Percentiles rank a stretch among this genome's conserved stretches.
Evolutionary conservation across 2,888 invertebrate species (phyloP).

Genomic region (Liodrosophila aerea): DNA sequence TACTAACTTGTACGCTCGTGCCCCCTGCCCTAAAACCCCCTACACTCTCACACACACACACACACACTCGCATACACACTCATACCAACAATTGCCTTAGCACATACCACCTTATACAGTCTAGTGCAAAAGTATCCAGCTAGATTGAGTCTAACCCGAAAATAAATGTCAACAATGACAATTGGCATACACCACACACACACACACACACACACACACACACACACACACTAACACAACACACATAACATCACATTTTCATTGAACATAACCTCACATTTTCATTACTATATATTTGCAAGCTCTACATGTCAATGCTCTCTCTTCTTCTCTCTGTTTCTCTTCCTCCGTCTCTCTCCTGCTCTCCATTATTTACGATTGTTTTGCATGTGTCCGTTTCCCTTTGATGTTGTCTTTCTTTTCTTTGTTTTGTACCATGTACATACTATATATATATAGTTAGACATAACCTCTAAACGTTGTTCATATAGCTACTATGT

Average conservation of each 20-base stretch:
- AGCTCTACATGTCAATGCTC: slow-evolving; percentile 46
- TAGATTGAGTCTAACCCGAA: slow-evolving; percentile 61
- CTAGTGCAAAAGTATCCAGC: slow-evolving; percentile 56
- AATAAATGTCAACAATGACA: slow-evolving; percentile 16
- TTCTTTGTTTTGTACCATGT: slow-evolving; percentile 18
- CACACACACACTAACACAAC: too few relatives aligned
- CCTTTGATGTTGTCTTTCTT: slow-evolving; percentile 49
- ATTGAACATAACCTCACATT: slow-evolving; percentile 36
- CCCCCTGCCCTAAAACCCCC: slow-evolving; percentile 22
- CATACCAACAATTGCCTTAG: slow-evolving; percentile 40
- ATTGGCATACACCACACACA: slow-evolving; percentile 46
- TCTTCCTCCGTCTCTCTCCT: slow-evolving; percentile 19
- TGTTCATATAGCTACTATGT: slow-evolving; percentile 68
- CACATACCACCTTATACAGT: slow-evolving; percentile 39
- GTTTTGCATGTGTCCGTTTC: slow-evolving; percentile 58
- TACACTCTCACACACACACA: slow-evolving; percentile 21
- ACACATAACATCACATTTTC: slow-evolving; percentile 34
- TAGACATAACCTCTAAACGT: slow-evolving; percentile 60
- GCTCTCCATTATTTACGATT: slow-evolving; percentile 19
- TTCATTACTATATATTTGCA: slow-evolving; percentile 45
- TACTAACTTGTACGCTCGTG: slow-evolving; percentile 63
- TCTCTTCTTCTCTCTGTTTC: slow-evolving; percentile 6
- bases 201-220: slow-evolving; percentile 24
- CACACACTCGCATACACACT: slow-evolving; percentile 22
- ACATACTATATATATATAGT: slow-evolving; percentile 18